Conservation (phyloP, 2,113 vertebrate genomes). For the Indri indri region DNA sequence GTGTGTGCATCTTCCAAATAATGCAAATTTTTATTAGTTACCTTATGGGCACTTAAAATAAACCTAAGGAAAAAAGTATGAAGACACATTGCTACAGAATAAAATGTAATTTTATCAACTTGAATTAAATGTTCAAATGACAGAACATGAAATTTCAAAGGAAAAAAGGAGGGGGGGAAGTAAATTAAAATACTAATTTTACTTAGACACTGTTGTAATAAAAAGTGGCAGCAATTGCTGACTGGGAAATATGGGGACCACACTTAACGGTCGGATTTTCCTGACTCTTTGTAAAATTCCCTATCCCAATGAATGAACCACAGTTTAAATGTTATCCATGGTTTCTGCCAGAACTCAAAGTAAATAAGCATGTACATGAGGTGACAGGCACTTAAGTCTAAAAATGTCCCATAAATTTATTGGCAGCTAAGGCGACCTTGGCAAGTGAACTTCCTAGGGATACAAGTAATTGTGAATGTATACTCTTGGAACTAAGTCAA, state of each 20-base stretch:
- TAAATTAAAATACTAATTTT: not conserved
- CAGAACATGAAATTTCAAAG: not conserved
- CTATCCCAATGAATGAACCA: not conserved
- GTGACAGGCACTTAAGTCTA: not conserved
- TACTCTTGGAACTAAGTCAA: not conserved
- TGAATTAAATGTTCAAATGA: not conserved
- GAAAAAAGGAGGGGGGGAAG: not conserved
- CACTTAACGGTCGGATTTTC: not conserved
- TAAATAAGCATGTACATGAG: not conserved
- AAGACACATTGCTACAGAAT: not conserved
- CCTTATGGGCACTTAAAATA: not conserved
- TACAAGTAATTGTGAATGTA: not conserved
- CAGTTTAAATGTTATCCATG: not conserved
- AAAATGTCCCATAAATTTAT: not conserved
- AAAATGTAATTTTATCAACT: not conserved
- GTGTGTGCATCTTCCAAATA: not conserved
- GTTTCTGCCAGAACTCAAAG: not conserved
- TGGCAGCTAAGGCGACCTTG: not conserved
- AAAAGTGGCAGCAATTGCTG: not conserved
- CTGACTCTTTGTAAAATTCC: not conserved
- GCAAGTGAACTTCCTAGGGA: constrained; percentile 35
- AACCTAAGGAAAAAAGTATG: not conserved
- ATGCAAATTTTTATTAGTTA: not conserved
- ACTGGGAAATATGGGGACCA: not conserved
- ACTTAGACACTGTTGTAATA: not conserved